Evolutionary conservation across 2,888 invertebrate species (phyloP).

Genomic region (Nephrotoma guestfalica): DNA sequence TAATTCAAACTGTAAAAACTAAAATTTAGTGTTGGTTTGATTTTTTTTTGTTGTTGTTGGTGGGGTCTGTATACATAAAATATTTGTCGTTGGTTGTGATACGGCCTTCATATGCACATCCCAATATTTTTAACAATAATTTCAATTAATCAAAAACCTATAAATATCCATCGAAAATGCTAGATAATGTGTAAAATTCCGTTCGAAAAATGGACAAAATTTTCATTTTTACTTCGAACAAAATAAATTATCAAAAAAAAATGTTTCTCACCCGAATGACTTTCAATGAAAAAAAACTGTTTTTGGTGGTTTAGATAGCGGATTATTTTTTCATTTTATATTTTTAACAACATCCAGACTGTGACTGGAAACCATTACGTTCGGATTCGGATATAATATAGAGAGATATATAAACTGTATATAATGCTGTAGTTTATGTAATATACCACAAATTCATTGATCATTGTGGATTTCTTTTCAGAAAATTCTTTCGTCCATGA

Average conservation of each 20-base stretch:
- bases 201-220: background rate
- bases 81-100: background rate
- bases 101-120: background rate
- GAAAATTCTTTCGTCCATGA: background rate
- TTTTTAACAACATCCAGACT: background rate
- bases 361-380: background rate
- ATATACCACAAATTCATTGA: background rate
- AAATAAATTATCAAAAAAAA: background rate
- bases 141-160: background rate
- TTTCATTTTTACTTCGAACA: background rate
- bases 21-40: background rate
- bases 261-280: background rate
- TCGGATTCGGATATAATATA: background rate
- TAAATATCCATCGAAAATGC: background rate
- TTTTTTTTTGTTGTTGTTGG: background rate
- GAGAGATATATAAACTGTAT: too few relatives aligned
- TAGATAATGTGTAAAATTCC: background rate
- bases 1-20: background rate
- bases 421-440: too few relatives aligned
- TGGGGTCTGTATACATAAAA: too few relatives aligned
- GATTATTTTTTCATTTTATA: background rate
- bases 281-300: background rate
- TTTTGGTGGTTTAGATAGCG: background rate
- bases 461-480: background rate
- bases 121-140: background rate